Base-by-base conservation (phyloP, 1,140 invertebrate species). In the Wasmannia auropunctata region DNA sequence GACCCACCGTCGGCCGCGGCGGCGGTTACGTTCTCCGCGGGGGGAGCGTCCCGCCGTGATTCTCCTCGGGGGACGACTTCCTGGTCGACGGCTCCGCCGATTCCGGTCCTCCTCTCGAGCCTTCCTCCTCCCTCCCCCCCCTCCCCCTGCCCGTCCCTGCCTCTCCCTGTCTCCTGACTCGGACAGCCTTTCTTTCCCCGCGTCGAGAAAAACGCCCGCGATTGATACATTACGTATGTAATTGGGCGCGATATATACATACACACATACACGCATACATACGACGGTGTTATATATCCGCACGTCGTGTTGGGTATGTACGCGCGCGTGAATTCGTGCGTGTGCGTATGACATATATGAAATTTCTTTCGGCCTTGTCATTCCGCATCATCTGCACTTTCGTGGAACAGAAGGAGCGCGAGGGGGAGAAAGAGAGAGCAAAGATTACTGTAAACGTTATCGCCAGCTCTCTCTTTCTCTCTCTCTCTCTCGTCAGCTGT, bases 221-320 rank as follows among this genome's bases (percentile, higher is more conserved):
- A 89, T 88, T 88, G 63, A 54, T 65, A 19, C n/a, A 56, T 81
- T 70, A 60, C 69, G 37, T 16, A 84, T 72, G 70, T 65, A 85
- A 56, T 54, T 37, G 4, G 11, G 51, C 43, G 43, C 19, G 8
- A n/a, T 54, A 49, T 22, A 63, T 22, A 25, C 34, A 40, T 19
- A 22, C n/a, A 65, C 28, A n/a, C n/a, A n/a, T n/a, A n/a, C n/a
- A n/a, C 19, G 28, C 60, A 37, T 49, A 6, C 25, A 25, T 51
- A 11, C 56, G 22, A 28, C 43, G 62, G 31, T 63, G 22, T 25
- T 67, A 3, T 67, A 3, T 25, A 16, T 25, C n/a, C 37, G 22
- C 6, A 8, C 43, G 43, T 25, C 7, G 19, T 43, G 19, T 2
- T 22, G 74, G 65, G 46, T 63, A 40, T 76, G 19, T 51, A 51